Conservation (phyloP, 2,797 vertebrate species). For the Neopelma chrysocephalum region DNA sequence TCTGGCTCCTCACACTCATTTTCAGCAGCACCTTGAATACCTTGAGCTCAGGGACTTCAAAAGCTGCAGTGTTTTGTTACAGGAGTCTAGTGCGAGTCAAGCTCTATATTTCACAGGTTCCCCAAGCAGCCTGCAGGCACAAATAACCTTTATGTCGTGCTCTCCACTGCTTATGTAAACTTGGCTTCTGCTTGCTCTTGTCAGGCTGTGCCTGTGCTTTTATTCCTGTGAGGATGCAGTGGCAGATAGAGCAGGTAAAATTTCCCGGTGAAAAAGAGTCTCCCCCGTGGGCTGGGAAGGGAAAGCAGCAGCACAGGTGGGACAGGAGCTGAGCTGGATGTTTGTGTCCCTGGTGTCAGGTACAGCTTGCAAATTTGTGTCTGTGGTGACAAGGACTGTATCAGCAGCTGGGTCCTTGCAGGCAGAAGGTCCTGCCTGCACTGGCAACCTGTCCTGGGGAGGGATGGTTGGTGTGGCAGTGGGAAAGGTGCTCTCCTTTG, state of each 20-base stretch:
- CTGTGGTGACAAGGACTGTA: background rate
- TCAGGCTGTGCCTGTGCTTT: background rate
- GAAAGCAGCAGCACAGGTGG: background rate
- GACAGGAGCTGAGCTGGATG: background rate
- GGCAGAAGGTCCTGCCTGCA: background rate
- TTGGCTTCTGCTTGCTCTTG: background rate
- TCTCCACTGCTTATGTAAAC: background rate
- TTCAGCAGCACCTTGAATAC: background rate
- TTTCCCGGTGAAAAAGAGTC: background rate
- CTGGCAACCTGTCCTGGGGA: background rate
- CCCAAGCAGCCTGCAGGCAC: background rate
- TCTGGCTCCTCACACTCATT: background rate
- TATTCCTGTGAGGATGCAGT: background rate
- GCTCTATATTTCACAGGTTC: background rate
- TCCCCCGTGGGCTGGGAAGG: accelerated
- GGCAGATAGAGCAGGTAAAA: background rate
- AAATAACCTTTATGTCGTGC: background rate
- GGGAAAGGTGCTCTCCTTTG: background rate
- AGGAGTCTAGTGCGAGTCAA: background rate
- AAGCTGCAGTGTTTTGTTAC: background rate
- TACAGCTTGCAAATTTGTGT: background rate
- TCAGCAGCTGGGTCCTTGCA: background rate
- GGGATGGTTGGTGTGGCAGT: background rate
- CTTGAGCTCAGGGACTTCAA: background rate
- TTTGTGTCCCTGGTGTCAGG: background rate